These are phyloP conservation scores for Scaptomyza caliginosa DNA, from an alignment of 2,888 invertebrate species.

Conservation along the genomic window DNA sequence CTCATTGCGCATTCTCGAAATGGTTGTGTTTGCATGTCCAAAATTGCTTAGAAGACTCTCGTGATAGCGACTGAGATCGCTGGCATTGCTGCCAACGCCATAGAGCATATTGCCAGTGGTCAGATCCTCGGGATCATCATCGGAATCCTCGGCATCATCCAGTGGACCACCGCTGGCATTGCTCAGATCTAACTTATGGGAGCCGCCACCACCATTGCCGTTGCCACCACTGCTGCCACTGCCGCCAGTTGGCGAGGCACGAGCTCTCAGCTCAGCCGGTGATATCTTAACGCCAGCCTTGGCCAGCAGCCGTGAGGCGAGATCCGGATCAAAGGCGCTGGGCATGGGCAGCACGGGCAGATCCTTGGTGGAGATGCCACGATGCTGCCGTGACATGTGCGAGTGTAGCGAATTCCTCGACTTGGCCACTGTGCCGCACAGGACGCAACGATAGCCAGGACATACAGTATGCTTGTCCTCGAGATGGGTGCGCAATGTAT, in stretches of 20 bases:
- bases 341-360: conserved; percentile 96
- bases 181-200: conserved; percentile 89
- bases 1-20: conserved; percentile 87
- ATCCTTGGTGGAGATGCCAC: conserved; percentile 96
- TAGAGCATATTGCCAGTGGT: conserved; percentile 85
- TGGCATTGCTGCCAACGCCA: conserved; percentile 64
- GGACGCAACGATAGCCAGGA: conserved; percentile 95
- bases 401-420: conserved; percentile 96
- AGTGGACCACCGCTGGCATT: conserved; percentile 87
- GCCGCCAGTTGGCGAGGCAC: conserved; percentile 92
- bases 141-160: conserved; percentile 88
- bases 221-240: conserved; percentile 83
- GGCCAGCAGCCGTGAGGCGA: conserved; percentile 92
- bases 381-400: conserved; percentile 96
- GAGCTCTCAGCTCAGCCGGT: conserved; percentile 91
- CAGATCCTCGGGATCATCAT: conserved; percentile 91
- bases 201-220: conserved; percentile 55
- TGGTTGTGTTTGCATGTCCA: conserved; percentile 87
- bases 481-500: conserved; percentile 94
- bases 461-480: conserved; percentile 97
- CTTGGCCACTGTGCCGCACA: conserved; percentile 96
- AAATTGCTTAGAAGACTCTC: conserved; percentile 82
- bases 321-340: conserved; percentile 94
- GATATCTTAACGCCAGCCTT: conserved; percentile 95
- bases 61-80: conserved; percentile 82